These are phyloP conservation scores for Drosophila nigromelanica DNA, from an alignment of 1,140 invertebrate species.

Conservation along the genomic window DNA sequence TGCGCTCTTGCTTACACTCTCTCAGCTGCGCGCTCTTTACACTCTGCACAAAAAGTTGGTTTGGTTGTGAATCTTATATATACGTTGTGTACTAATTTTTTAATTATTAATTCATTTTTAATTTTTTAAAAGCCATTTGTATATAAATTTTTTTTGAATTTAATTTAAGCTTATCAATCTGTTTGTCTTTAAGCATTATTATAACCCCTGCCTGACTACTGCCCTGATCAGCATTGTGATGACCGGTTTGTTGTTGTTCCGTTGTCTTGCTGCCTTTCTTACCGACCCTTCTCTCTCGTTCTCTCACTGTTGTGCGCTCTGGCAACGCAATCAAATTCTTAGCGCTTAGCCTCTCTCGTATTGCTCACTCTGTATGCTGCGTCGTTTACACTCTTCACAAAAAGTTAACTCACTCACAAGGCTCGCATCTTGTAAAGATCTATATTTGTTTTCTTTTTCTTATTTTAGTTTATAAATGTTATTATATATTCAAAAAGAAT, in stretches of 20 bases:
- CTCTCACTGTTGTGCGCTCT: slow-evolving; percentile 1
- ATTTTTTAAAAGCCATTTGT: too few relatives aligned
- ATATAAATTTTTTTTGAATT: too few relatives aligned
- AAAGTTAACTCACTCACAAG: slow-evolving; percentile 7
- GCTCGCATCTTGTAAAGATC: not conserved
- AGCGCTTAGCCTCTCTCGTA: slow-evolving; percentile 5
- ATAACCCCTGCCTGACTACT: not conserved
- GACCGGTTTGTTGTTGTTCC: slow-evolving; percentile 44
- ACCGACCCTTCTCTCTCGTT: slow-evolving; percentile 19
- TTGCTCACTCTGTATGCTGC: slow-evolving; percentile 2
- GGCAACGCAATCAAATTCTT: not conserved
- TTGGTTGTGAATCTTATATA: not conserved
- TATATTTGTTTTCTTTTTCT: not conserved
- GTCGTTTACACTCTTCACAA: slow-evolving; percentile 16
- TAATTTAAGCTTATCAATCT: too few relatives aligned
- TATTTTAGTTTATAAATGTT: not conserved
- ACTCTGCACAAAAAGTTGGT: slow-evolving; percentile 49
- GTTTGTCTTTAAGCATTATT: not conserved
- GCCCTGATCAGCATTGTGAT: slow-evolving; percentile 14
- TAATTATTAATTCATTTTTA: too few relatives aligned
- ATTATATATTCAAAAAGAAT: too few relatives aligned
- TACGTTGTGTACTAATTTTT: too few relatives aligned
- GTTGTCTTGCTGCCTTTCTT: slow-evolving; percentile 18
- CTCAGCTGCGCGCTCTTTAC: slow-evolving; percentile 36
- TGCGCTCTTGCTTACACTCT: slow-evolving; percentile 38